A percentile compares a stretch with the other conserved stretches of the same genome.
These are phyloP conservation scores for Sarotherodon lohbergeri DNA, from an alignment of 2,113 vertebrate genomes.

Conservation along the genomic window DNA sequence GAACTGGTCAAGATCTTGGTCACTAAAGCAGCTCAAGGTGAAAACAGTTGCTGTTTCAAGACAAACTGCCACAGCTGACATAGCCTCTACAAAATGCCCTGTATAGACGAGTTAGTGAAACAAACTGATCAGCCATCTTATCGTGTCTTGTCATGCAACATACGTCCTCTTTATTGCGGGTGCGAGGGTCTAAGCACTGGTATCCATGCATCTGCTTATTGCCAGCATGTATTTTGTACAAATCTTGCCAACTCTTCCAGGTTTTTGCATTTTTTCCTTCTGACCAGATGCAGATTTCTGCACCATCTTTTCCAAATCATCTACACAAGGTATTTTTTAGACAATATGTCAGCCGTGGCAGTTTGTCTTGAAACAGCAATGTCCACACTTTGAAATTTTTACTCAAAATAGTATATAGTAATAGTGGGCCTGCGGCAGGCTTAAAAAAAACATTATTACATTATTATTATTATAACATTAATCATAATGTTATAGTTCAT, in stretches of 20 bases:
- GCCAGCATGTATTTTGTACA: accelerated
- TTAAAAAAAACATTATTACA: not conserved
- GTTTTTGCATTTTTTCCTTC: not conserved
- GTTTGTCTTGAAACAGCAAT: not conserved
- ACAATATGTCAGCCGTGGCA: not conserved
- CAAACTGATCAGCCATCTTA: not conserved
- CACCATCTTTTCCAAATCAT: not conserved
- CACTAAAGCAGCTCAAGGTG: not conserved
- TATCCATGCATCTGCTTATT: not conserved
- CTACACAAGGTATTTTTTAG: accelerated
- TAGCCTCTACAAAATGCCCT: not conserved
- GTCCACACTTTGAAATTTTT: not conserved
- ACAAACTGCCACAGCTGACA: not conserved
- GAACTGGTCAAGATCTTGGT: not conserved
- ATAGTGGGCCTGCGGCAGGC: accelerated
- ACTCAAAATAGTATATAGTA: not conserved
- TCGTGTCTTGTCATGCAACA: accelerated
- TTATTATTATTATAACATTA: not conserved
- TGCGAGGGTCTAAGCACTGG: not conserved
- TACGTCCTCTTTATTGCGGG: not conserved
- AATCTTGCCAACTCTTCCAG: not conserved
- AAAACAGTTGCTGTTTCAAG: not conserved
- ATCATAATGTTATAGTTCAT: not conserved
- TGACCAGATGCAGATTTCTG: not conserved
- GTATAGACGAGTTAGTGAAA: not conserved